Base-by-base conservation (phyloP, 1,140 invertebrate species). In the Neuroterus valhalla region DNA sequence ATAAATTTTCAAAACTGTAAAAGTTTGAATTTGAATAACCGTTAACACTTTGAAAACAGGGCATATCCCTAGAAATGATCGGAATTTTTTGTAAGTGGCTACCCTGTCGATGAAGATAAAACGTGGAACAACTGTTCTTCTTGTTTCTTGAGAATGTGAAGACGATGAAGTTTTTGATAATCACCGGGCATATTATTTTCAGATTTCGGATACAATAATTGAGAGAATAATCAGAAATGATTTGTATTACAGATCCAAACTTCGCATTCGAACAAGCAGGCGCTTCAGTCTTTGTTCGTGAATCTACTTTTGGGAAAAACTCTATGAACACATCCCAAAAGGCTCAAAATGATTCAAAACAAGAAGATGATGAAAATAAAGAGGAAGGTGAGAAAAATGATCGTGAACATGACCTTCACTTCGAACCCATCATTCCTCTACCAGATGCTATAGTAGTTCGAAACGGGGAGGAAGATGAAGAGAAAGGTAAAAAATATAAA, bases 391-490 rank as follows among this genome's bases (percentile, higher is more conserved):
- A 85, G 4, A 87, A 84, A 15, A 91, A 87, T n/a, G 90, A 89
- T 23, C 90, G 91, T 42, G 93, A 94, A 68, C 93, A 96, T 79
- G 95, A 96, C 90, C 94, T 95, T 38, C 92, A 96, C 78, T 98
- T 96, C 84, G 94, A 96, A 78, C 96, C 96, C 14, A 94, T 98
- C 79, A 91, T 98, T 80, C 93, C 96, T 66, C 86, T 97, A 71
- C 96, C 96, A 2, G 96, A 97, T 70, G 92, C 95, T 69, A 94
- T 98, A 50, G 93, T 95, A 80, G 94, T 95, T 1, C 93, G 92
- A 78, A 98, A 96, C 14, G 96, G 94, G 26, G 95, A 95, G 87
- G 96, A 98, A 88, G 93, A 97, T 45, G 96, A 97, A 91, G 92
- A 92, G 17, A 92, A 91, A 87, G 75, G 89, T 89, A 82, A 77